phyloP scores from a whole-genome alignment of 2,888 invertebrate genomes.

The Lepetodrilus schrolli region DNA sequence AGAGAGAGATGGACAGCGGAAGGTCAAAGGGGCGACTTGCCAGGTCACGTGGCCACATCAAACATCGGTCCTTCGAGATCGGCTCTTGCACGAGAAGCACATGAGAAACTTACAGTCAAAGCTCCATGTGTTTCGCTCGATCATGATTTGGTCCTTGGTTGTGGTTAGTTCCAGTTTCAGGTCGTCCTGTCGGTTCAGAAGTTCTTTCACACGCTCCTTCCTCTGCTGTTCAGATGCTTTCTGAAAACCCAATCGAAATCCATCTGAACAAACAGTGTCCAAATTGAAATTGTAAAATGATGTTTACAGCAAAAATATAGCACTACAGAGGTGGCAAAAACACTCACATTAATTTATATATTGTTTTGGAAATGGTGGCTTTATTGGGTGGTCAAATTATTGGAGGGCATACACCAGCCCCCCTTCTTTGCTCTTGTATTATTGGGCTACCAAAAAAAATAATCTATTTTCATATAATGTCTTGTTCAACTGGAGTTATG shows the following conservation, averaged over 20 bases:
- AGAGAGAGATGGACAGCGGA: no score
- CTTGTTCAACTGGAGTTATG: no score
- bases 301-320: neutral
- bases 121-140: constrained; percentile 78
- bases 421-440: no score
- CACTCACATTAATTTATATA: no score
- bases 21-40: neutral
- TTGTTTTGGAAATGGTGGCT: no score
- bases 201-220: constrained; percentile 64
- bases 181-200: constrained; percentile 73
- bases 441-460: no score
- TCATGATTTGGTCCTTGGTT: constrained; percentile 78
- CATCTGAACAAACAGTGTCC: no score
- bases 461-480: no score
- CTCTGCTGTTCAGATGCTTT: constrained; percentile 69
- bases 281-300: neutral
- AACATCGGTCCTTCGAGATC: constrained; percentile 55
- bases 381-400: no score
- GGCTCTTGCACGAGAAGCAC: constrained; percentile 64
- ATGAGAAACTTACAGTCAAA: constrained; percentile 78
- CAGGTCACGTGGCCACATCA: constrained; percentile 34
- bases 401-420: no score
- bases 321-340: neutral
- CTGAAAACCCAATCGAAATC: no score
- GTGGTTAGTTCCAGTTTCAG: constrained; percentile 78